Base-by-base conservation (phyloP, 2,797 vertebrate species). In the Enteromius fasciolatus region DNA sequence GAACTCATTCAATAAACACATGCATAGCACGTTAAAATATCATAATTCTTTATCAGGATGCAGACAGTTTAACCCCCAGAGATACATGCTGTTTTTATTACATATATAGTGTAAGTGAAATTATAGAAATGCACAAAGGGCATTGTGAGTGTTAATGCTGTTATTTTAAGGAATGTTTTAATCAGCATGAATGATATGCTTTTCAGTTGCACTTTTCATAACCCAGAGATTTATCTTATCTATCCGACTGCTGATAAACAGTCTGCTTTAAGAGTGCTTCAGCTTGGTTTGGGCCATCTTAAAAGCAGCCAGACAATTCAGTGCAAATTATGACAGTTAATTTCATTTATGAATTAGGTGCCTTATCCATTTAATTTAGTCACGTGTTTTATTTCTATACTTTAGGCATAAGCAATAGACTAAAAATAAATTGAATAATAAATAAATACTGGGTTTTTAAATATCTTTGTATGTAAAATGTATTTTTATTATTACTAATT, bases 151-250 rank as follows among this genome's bases (percentile, higher is more conserved):
- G 8, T 39, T 17, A 39, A 5, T 73, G 17, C 17, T 36, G 15
- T 61, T 25, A 41, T 76, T 59, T 23, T 5, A 31, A 64, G 10
- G 59, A 12, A 48, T 63, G 59, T 63, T 76, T 76, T 46, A 63
- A 46, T 46, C 5, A n/a, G 46, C 25, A 46, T 14, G 33, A 59
- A 25, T 59, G 25, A 23, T 57, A 75, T 59, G 41, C 17, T 48
- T n/a, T n/a, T 63, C 25, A 63, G 41, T 9, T n/a, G 41, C 15
- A 63, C 57, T 63, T 76, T 63, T 76, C 46, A 28, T 76, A 75
- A 39, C 70, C 73, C 14, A 48, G 23, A 59, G 23, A 76, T 20
- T n/a, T 48, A 54, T 67, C 3, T 77, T 23, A 66, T 64, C 76
- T 52, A 52, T 78, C 28, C 5, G 25, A 14, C 20, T 50, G 31